Conservation (phyloP, 2,888 invertebrate species). For the Unio delphinus region DNA sequence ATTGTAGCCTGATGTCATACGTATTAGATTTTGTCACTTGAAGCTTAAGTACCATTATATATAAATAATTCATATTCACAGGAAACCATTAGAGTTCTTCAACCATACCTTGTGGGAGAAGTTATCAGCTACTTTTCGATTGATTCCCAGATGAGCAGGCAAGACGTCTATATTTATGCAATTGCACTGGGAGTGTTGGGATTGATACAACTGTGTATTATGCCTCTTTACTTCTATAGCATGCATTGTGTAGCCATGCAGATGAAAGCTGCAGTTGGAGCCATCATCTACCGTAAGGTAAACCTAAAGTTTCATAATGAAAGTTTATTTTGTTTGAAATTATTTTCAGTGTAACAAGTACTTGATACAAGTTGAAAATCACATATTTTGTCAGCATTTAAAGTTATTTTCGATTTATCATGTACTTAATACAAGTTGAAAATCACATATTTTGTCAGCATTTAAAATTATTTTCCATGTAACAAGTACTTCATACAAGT, state of each 20-base stretch:
- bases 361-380: too few species aligned
- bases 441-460: too few species aligned
- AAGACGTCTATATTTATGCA: slow-evolving; percentile 26
- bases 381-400: too few species aligned
- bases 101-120: slow-evolving; percentile 70
- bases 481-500: too few species aligned
- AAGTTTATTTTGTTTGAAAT: not conserved
- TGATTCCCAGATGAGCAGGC: slow-evolving; percentile 26
- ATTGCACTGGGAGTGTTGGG: slow-evolving; percentile 16
- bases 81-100: slow-evolving; percentile 62
- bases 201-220: slow-evolving; percentile 17
- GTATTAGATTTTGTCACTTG: too few species aligned
- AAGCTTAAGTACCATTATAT: too few species aligned
- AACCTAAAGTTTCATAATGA: too few species aligned
- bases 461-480: too few species aligned
- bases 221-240: slow-evolving; percentile 28
- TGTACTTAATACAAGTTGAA: too few species aligned
- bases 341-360: not conserved
- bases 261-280: slow-evolving; percentile 37
- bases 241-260: slow-evolving; percentile 28
- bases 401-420: too few species aligned
- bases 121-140: slow-evolving; percentile 67
- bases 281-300: slow-evolving; percentile 38
- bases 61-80: slow-evolving; percentile 13
- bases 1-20: too few species aligned